Evolutionary conservation across 2,797 vertebrate species (phyloP), one percentile per base, ranked within the genome.

Genomic region (Triplophysa yarkandensis): DNA sequence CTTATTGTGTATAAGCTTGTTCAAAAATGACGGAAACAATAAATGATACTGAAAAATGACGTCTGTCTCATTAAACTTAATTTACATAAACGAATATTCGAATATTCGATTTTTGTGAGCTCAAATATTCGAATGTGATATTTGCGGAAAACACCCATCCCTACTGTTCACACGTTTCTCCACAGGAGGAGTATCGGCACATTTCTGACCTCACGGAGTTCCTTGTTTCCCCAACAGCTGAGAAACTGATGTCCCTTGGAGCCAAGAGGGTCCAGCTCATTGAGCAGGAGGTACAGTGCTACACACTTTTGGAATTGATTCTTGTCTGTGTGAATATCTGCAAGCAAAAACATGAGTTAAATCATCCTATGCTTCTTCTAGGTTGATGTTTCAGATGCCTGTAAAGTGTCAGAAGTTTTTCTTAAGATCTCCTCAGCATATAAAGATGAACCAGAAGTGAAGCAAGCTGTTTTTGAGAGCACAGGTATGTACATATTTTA

Each of bases 371-470:
- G 0, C 3, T 28, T 19, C 17, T 72, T n/a, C 39, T 46, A 99
- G 97, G 92, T 93, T 28, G 92, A 97, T 67, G 87, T 88, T 1
- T 88, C 93, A n/a, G 93, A 98, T 69, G 89, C 92, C 0, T 88
- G 92, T 48, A 91, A 93, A 61, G 91, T 94, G n/a, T 94, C 94
- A 9, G 90, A 91, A 0, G 71, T 92, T 71, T 91, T 98, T 57
- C 83, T 99, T 82, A 95, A 95, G 87, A 91, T 98, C 67, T 88
- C 93, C 0, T 95, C 95, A 0, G 88, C 96, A 72, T 96, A 95
- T 87, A 91, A 91, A 70, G 94, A 97, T 2, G 93, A 97, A 6
- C 74, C 85, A 0, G 80, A 93, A 48, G 89, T 94, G 71, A 94
- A 93, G 85, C 83, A 48, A 0, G 86, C 86, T 1, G 87, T 93